Conservation (phyloP, 1,140 invertebrate genomes). For the Rhagoletis zephyria region DNA sequence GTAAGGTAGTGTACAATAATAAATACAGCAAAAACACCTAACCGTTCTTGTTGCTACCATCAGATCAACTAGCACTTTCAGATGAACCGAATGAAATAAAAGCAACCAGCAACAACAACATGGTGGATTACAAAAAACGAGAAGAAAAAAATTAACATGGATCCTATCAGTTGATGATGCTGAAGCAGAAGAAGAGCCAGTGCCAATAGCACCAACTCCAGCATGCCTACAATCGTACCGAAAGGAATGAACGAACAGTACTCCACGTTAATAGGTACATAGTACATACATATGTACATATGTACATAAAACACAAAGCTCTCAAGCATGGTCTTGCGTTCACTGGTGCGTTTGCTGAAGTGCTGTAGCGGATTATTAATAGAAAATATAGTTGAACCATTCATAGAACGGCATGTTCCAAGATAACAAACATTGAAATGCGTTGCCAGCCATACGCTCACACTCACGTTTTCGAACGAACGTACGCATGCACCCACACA, state of each 20-base stretch:
- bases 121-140: background rate
- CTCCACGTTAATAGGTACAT: background rate
- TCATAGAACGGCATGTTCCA: background rate
- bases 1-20: constrained; percentile 17
- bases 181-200: background rate
- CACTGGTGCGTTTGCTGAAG: constrained; percentile 47
- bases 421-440: constrained; percentile 29
- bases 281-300: background rate
- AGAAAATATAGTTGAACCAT: constrained; percentile 40
- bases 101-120: constrained; percentile 7
- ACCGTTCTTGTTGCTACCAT: constrained; percentile 8
- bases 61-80: constrained; percentile 30
- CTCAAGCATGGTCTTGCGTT: constrained; percentile 41
- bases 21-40: background rate
- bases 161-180: constrained; percentile 29
- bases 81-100: constrained; percentile 41
- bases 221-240: background rate
- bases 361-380: constrained; percentile 38
- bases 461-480: background rate
- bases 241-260: background rate
- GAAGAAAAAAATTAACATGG: background rate
- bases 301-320: constrained; percentile 6
- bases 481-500: background rate
- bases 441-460: background rate
- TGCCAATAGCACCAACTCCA: background rate